phyloP scores from a whole-genome alignment of 2,113 vertebrate genomes.

The Patagioenas fasciata region DNA sequence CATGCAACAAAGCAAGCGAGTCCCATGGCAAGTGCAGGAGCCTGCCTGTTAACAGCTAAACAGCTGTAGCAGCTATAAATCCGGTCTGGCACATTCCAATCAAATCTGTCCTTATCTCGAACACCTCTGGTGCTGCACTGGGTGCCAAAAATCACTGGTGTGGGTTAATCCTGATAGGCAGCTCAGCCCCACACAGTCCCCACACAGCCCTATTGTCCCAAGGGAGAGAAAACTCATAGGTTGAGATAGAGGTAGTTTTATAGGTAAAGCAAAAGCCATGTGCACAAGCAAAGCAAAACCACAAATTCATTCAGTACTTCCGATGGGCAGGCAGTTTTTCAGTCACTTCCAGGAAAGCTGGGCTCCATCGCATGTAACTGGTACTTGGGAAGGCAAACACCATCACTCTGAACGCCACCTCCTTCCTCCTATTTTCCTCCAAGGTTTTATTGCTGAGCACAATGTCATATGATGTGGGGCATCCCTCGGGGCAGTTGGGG shows the following conservation, averaged over 20 bases:
- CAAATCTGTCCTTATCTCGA: not conserved
- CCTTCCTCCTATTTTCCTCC: not conserved
- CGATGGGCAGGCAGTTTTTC: not conserved
- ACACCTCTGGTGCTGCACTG: not conserved
- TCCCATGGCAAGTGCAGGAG: not conserved
- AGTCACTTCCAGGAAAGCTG: not conserved
- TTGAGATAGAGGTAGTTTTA: not conserved
- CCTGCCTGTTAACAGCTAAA: not conserved
- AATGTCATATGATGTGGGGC: fast-evolving
- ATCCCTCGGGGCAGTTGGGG: not conserved
- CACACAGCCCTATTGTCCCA: not conserved
- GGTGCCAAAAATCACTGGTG: not conserved
- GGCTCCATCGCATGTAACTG: too few relatives aligned
- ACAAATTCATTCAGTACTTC: not conserved
- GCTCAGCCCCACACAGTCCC: not conserved
- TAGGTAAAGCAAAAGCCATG: not conserved
- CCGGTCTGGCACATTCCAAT: not conserved
- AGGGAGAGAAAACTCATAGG: not conserved
- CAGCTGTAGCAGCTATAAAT: not conserved
- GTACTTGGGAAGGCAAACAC: not conserved
- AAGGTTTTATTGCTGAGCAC: not conserved
- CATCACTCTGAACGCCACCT: fast-evolving
- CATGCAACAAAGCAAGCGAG: not conserved
- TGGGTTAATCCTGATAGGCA: not conserved
- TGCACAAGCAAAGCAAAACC: not conserved